Conservation (phyloP, 2,113 vertebrate species). For the Scopus umbretta region DNA sequence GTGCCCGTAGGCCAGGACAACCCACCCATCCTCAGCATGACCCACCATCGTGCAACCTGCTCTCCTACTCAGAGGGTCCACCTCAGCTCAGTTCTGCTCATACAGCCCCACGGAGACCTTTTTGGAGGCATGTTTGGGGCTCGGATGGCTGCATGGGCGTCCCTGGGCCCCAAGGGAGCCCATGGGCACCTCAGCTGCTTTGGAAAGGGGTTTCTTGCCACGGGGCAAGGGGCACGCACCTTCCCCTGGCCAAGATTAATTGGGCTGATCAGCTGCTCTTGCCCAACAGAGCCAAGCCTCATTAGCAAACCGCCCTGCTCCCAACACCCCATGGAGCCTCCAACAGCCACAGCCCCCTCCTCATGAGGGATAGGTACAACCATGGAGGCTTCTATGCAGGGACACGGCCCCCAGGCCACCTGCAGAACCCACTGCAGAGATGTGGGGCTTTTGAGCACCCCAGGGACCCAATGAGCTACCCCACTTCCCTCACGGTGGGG, state of each 20-base stretch:
- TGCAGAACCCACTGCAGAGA: not conserved
- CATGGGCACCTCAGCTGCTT: not conserved
- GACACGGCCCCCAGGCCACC: not conserved
- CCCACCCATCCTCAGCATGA: not conserved
- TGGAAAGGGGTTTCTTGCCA: not conserved
- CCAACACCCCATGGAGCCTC: not conserved
- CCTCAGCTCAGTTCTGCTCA: not conserved
- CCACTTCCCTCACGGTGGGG: not conserved
- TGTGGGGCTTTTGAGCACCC: not conserved
- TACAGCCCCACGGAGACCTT: not conserved
- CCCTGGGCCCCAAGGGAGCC: not conserved
- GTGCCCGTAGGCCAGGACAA: not conserved
- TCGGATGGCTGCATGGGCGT: not conserved
- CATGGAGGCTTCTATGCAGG: not conserved
- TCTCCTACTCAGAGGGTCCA: not conserved
- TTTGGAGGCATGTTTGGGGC: not conserved
- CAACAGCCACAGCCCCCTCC: not conserved
- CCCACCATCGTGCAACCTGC: accelerated
- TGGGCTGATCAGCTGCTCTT: not conserved
- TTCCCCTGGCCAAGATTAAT: not conserved
- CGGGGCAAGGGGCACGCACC: accelerated
- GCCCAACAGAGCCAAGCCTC: not conserved
- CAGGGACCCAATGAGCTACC: not conserved
- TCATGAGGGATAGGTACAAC: not conserved
- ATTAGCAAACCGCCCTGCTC: not conserved